Conservation (phyloP, 2,113 vertebrate species). For the Gobio gobio region DNA sequence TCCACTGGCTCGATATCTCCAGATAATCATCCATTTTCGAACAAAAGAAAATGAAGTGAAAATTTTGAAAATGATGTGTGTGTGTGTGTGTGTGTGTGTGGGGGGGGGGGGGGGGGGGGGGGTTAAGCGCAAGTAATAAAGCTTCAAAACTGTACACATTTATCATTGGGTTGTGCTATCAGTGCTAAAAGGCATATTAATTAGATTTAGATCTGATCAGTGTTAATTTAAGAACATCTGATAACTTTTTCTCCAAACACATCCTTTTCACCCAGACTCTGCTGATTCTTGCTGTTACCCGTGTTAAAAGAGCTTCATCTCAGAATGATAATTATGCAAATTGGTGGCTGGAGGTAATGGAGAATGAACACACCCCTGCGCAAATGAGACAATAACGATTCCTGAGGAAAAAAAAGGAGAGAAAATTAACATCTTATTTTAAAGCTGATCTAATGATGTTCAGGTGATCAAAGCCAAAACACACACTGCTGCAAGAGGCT, state of each 20-base stretch:
- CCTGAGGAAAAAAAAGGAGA: conserved; percentile 59
- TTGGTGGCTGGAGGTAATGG: conserved; percentile 72
- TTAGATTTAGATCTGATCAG: conserved; percentile 51
- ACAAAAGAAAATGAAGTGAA: conserved; percentile 11
- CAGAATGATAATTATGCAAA: conserved; percentile 77
- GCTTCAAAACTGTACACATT: background rate
- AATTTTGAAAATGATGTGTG: background rate
- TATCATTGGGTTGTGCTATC: background rate
- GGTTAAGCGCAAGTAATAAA: conserved; percentile 21
- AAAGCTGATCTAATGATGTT: conserved; percentile 48
- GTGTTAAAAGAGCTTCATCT: conserved; percentile 60
- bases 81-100: too few relatives aligned
- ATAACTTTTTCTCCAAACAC: conserved; percentile 46
- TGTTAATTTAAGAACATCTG: conserved; percentile 33
- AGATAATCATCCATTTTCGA: background rate
- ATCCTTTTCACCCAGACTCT: conserved; percentile 45
- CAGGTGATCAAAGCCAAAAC: conserved; percentile 66
- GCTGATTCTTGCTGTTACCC: conserved; percentile 56
- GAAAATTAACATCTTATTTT: conserved; percentile 69
- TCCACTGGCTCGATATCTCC: background rate
- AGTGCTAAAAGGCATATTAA: conserved; percentile 40
- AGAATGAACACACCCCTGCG: conserved; percentile 69
- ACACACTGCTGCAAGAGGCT: conserved; percentile 60
- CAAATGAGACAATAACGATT: conserved; percentile 71
- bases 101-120: too few relatives aligned